phyloP scores from a whole-genome alignment of 2,888 invertebrate genomes.

The Danaus chrysippus region DNA sequence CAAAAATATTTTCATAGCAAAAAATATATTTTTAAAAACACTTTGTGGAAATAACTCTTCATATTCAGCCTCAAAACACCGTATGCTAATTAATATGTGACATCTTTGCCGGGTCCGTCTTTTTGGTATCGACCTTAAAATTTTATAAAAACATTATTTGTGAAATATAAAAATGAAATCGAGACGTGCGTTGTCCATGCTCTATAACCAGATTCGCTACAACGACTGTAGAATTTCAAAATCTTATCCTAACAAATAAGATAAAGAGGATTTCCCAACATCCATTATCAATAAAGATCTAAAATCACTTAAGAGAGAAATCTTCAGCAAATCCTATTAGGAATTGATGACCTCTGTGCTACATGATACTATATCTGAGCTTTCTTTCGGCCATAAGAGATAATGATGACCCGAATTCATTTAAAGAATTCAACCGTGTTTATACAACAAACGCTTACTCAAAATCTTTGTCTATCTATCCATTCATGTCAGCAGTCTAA shows the following conservation, averaged over 20 bases:
- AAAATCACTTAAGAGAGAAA: slow-evolving; percentile 32
- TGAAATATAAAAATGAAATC: too few relatives aligned
- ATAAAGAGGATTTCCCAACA: background rate
- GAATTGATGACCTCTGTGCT: slow-evolving; percentile 33
- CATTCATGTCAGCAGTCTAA: background rate
- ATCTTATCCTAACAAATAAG: slow-evolving; percentile 1
- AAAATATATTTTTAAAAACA: background rate
- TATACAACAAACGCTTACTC: background rate
- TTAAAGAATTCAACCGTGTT: background rate
- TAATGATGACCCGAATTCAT: background rate
- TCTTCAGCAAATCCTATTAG: slow-evolving; percentile 30
- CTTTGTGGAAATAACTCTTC: slow-evolving; percentile 2
- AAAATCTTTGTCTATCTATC: background rate
- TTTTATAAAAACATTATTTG: too few relatives aligned
- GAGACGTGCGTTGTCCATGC: too few relatives aligned
- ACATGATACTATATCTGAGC: slow-evolving; percentile 20
- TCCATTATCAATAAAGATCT: slow-evolving; percentile 19
- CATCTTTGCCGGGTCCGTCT: background rate
- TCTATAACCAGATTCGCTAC: background rate
- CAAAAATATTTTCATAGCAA: background rate
- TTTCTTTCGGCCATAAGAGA: slow-evolving; percentile 15
- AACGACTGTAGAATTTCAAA: background rate
- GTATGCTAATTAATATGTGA: slow-evolving; percentile 1
- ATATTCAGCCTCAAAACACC: slow-evolving; percentile 3
- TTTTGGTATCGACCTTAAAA: background rate